phyloP scores from a whole-genome alignment of 2,888 invertebrate genomes.

The Cartodere bifasciata region DNA sequence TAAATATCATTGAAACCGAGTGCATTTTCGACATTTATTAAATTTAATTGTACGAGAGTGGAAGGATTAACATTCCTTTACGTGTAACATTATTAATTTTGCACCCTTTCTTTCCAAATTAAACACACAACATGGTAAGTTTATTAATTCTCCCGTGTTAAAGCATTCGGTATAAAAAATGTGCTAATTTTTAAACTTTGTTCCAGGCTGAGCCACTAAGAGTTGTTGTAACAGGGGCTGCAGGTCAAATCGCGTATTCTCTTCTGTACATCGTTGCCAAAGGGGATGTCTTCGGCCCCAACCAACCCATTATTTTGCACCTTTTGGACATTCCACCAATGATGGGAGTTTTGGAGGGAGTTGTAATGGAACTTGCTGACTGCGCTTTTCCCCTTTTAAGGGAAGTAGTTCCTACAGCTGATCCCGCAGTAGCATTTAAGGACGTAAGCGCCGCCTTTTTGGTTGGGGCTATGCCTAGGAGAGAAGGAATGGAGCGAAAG shows the following conservation, averaged over 20 bases:
- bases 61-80: no score
- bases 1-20: no score
- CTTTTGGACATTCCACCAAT: conserved; percentile 91
- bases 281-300: conserved; percentile 86
- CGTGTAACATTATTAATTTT: no score
- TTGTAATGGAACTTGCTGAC: conserved; percentile 94
- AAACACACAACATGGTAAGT: no score
- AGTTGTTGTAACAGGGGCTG: conserved; percentile 96
- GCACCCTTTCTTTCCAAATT: no score
- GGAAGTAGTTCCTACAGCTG: conserved; percentile 76
- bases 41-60: no score
- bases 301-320: conserved; percentile 77
- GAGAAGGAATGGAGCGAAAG: conserved; percentile 97
- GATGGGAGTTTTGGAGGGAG: conserved; percentile 94
- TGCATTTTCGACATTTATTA: no score
- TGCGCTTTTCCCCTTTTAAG: conserved; percentile 83
- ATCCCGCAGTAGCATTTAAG: conserved; percentile 85
- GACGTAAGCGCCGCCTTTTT: conserved; percentile 93
- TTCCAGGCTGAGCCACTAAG: conserved; percentile 71
- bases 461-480: conserved; percentile 96
- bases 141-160: no score
- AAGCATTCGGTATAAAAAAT: no score
- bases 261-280: conserved; percentile 88
- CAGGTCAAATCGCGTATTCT: conserved; percentile 98
- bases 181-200: background rate